Base-by-base conservation (phyloP, 2,888 invertebrate genomes). In the Lacanobia oleracea region DNA sequence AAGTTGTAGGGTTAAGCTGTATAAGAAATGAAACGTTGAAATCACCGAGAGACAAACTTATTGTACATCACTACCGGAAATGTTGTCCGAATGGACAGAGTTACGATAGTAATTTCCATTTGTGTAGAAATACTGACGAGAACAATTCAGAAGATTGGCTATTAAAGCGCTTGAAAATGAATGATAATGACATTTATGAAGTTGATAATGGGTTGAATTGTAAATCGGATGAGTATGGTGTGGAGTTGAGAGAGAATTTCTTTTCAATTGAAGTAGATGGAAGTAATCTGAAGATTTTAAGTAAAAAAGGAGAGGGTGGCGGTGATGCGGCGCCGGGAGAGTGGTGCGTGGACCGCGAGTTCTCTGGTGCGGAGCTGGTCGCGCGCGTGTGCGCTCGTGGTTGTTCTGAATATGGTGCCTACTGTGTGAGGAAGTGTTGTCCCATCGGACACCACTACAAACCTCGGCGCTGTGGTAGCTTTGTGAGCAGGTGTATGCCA, bases 401-500 rank as follows among this genome's bases (percentile, higher is more conserved):
- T 72, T 95, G 93, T 79, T 77, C 86, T 0, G 81, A 79, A 7
- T 94, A 90, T 77, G 92, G 89, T 40, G 94, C 94, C 5, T 93
- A 87, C 77, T 96, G 96, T 80, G 78, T 96, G 7, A 94, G 93
- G 69, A 97, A 97, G 86, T 97, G 97, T 82, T 97, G 97, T 84
- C 96, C 96, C 3, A 91, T 96, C 40, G 97, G 96, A 18, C 86
- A 96, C 56, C 96, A 96, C 84, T 97, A 90, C 74, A 90, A 85
- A 75, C 91, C 92, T 7, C 81, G 88, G 18, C 86, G 85, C 14
- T 95, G 95, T 79, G 89, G 89, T 16, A 89, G 88, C 56, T 89
- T 88, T 40, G 79, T 72, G 0, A 95, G 95, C 84, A 81, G n/a
- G 18, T 96, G 96, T 84, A 89, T 90, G 8, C 90, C 91, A 0